Evolutionary conservation across 2,113 vertebrate species (phyloP).

Genomic region (Hippocampus barbouri): DNA sequence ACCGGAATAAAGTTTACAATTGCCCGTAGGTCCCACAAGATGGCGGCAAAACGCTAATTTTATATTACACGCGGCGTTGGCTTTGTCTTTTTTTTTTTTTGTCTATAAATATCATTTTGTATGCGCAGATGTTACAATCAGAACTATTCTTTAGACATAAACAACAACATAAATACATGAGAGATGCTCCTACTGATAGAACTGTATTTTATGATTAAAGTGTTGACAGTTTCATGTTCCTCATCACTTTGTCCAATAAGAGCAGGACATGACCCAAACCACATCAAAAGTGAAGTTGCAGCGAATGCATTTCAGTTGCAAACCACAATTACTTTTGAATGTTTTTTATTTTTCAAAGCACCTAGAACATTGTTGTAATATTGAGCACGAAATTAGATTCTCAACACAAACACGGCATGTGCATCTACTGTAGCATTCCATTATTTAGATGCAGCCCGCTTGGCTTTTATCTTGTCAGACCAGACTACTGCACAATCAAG

Average conservation of each 20-base stretch:
- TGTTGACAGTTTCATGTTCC: not conserved
- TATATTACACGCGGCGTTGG: too few species aligned
- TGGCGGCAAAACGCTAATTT: too few species aligned
- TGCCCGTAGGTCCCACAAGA: too few species aligned
- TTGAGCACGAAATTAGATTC: not conserved
- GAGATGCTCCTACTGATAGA: not conserved
- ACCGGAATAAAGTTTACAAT: too few species aligned
- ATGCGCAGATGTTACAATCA: too few species aligned
- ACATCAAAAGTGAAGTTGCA: not conserved
- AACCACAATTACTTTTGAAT: not conserved
- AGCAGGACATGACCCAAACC: not conserved
- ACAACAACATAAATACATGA: too few species aligned
- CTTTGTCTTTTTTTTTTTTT: not conserved
- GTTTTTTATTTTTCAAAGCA: not conserved
- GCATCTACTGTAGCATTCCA: not conserved
- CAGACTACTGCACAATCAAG: constrained; percentile 9
- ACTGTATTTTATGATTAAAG: not conserved
- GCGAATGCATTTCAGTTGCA: not conserved
- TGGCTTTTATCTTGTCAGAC: constrained; percentile 23
- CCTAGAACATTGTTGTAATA: not conserved
- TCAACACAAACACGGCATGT: not conserved
- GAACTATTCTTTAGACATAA: too few species aligned
- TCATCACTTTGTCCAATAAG: not conserved
- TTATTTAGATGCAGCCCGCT: constrained; percentile 10
- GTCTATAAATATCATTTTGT: too few species aligned